Percentiles rank a stretch among this genome's conserved stretches.
phyloP scores from a whole-genome alignment of 2,888 invertebrate genomes.

The Rhingia campestris region DNA sequence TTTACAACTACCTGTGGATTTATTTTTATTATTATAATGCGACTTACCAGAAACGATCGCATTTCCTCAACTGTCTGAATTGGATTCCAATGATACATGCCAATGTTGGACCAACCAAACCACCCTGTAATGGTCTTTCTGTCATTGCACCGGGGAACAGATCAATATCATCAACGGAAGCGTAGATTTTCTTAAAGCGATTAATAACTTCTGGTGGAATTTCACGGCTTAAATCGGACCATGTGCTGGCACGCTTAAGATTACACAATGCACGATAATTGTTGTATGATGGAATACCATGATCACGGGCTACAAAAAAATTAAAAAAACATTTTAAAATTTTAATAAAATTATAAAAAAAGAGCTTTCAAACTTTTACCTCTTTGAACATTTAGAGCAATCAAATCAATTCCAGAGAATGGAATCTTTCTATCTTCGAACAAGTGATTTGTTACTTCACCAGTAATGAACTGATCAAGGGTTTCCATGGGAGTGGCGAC shows the following conservation, averaged over 20 bases:
- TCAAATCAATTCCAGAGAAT: conserved; percentile 95
- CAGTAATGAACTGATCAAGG: conserved; percentile 95
- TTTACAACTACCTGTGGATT: no score
- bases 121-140: conserved; percentile 93
- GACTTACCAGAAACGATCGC: conserved; percentile 93
- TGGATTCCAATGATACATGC: conserved; percentile 97
- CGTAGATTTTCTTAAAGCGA: conserved; percentile 90
- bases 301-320: conserved; percentile 87
- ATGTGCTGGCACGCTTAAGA: conserved; percentile 91
- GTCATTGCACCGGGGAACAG: conserved; percentile 98
- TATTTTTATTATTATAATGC: not conserved
- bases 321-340: not conserved
- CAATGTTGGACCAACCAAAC: conserved; percentile 96
- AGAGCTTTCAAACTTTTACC: conserved; percentile 79
- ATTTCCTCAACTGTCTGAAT: conserved; percentile 94
- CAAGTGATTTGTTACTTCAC: conserved; percentile 96
- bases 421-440: conserved; percentile 95
- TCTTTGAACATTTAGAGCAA: conserved; percentile 95
- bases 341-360: not conserved
- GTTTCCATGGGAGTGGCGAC: conserved; percentile 96
- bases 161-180: conserved; percentile 97
- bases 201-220: conserved; percentile 93
- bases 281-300: conserved; percentile 94
- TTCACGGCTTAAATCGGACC: conserved; percentile 94
- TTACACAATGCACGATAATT: conserved; percentile 95